Base-by-base conservation (phyloP, 2,888 invertebrate genomes). In the Thelaira solivaga region DNA sequence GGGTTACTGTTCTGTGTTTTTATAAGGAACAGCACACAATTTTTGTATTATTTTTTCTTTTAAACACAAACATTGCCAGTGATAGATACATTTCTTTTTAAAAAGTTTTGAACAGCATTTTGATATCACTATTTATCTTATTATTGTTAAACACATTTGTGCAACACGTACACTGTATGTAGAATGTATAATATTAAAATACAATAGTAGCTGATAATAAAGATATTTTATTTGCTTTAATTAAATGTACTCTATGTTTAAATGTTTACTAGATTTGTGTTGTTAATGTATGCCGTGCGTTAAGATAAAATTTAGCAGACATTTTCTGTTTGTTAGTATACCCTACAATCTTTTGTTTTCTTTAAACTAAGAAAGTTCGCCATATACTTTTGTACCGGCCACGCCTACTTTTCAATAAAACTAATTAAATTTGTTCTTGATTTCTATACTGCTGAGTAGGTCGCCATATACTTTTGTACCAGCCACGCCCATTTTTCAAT, bases 231-330 rank as follows among this genome's bases (percentile, higher is more conserved):
- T 76, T 72, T 71, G 53, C 49, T 77, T 77, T 62, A 73, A 73
- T 77, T 68, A 77, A 73, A 73, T 77, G 62, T 64, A 68, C 67
- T 73, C 72, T 62, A 68, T 73, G 73, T 68, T 67, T 68, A 68
- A 68, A 77, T 73, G 72, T 73, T 77, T 77, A 51, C 43, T 57
- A 55, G 67, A 55, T 62, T 67, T 49, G n/a, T 61, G 51, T 67
- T 34, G 36, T 5, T 45, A 22, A 4, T 36, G 29, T 64, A 13
- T 4, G 18, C 6, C 18, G 43, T 43, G 0, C 5, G 18, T 31
- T 6, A 6, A 6, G 4, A 31, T 31, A 31, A 31, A 6, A 31
- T 7, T 2, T 31, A 31, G 26, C 26, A 26, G 6, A 6, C 26
- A 26, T 26, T 26, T 26, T n/a, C n/a, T n/a, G n/a, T n/a, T n/a